Percentiles rank a stretch among this genome's conserved stretches.
These are phyloP conservation scores for Marcusenius ussheri DNA, from an alignment of 2,113 vertebrate genomes.

Conservation along the genomic window DNA sequence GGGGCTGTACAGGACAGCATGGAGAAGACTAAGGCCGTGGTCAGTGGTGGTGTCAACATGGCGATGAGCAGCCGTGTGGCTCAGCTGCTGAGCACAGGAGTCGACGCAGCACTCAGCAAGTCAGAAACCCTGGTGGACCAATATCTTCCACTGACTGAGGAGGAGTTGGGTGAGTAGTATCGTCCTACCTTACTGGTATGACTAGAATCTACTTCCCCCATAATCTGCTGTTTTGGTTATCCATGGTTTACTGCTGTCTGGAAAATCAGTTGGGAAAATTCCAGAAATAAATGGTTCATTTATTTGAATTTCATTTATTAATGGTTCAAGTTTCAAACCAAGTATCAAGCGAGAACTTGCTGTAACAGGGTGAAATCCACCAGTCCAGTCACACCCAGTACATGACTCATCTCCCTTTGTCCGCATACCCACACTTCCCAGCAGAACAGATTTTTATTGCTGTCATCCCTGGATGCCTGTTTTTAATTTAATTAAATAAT, in stretches of 20 bases:
- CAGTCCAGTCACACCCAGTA: neutral
- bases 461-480: neutral
- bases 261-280: neutral
- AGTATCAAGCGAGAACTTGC: neutral
- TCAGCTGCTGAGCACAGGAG: conserved; percentile 65
- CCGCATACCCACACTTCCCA: neutral
- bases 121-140: conserved; percentile 82
- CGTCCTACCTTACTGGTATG: neutral
- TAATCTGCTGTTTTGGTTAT: neutral
- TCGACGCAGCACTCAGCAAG: conserved; percentile 72
- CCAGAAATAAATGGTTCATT: neutral
- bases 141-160: conserved; percentile 76
- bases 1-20: conserved; percentile 70
- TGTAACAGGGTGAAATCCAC: neutral
- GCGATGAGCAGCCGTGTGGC: conserved; percentile 73
- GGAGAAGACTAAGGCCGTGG: conserved; percentile 70
- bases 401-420: neutral
- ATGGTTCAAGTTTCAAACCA: neutral
- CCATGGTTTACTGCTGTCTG: neutral
- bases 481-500: too few species aligned
- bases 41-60: conserved; percentile 71
- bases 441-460: neutral
- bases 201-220: neutral
- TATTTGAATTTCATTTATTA: too few species aligned
- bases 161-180: conserved; percentile 71